Evolutionary conservation across 2,888 invertebrate genomes (phyloP).

Genomic region (Rhodophaea formosa): DNA sequence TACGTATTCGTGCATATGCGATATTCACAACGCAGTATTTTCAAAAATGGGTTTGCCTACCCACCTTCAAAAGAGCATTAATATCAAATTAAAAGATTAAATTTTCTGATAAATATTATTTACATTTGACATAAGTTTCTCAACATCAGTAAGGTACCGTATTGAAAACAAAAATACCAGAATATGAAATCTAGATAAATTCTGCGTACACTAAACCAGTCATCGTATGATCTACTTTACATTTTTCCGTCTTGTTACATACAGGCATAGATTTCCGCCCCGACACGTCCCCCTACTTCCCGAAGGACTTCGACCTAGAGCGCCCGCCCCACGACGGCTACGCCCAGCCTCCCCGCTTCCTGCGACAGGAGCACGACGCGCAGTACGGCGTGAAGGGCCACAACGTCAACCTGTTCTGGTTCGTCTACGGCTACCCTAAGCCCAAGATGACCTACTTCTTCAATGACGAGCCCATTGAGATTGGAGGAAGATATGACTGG

Average conservation of each 20-base stretch:
- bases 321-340: constrained; percentile 92
- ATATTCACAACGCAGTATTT: no score
- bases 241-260: constrained; percentile 45
- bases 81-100: no score
- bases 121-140: no score
- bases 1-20: no score
- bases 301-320: constrained; percentile 95
- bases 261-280: constrained; percentile 84
- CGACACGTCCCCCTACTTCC: constrained; percentile 92
- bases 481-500: constrained; percentile 91
- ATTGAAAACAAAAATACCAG: no score
- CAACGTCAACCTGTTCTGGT: constrained; percentile 94
- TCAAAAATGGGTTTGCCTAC: no score
- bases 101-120: no score
- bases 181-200: no score
- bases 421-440: constrained; percentile 97
- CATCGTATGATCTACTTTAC: no score
- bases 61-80: no score
- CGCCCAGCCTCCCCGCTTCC: constrained; percentile 92
- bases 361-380: constrained; percentile 91
- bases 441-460: constrained; percentile 95
- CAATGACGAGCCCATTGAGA: constrained; percentile 90
- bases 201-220: no score
- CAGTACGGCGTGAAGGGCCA: constrained; percentile 97
- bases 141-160: no score